Conservation (phyloP, 92 coral and sea anemone genomes). For the Paramuricea clavata region DNA sequence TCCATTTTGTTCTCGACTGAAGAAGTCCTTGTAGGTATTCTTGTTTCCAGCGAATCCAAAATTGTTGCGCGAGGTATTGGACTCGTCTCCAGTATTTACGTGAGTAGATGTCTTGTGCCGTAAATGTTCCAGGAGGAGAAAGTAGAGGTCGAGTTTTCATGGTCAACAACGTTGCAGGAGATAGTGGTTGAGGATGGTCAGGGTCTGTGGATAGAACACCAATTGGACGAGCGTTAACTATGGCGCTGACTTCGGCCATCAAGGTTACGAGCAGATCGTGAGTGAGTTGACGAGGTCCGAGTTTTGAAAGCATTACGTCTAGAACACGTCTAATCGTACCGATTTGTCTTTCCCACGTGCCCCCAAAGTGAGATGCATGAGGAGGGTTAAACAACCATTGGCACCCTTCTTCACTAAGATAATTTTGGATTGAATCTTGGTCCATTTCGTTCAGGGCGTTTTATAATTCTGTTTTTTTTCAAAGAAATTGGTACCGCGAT, state of each 20-base stretch:
- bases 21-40: slow-evolving; percentile 14
- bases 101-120: background rate
- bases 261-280: slow-evolving; percentile 30
- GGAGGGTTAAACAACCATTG: background rate
- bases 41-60: slow-evolving; percentile 12
- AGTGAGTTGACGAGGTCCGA: slow-evolving; percentile 16
- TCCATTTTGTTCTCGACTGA: slow-evolving; percentile 11
- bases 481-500: background rate
- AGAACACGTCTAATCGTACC: slow-evolving; percentile 11
- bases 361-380: background rate
- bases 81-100: background rate
- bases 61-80: background rate
- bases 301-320: slow-evolving; percentile 20
- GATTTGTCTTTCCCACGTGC: slow-evolving; percentile 24
- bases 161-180: slow-evolving; percentile 13
- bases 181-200: slow-evolving; percentile 11
- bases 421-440: background rate
- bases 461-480: background rate
- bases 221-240: slow-evolving; percentile 23
- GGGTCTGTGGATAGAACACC: background rate
- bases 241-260: slow-evolving; percentile 33
- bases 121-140: background rate
- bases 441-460: background rate
- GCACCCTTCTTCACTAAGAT: background rate
- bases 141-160: slow-evolving; percentile 14